A percentile compares a stretch with the other conserved stretches of the same genome.
Conservation (phyloP, 2,797 vertebrate species). For the Philypnodon macrostomus region DNA sequence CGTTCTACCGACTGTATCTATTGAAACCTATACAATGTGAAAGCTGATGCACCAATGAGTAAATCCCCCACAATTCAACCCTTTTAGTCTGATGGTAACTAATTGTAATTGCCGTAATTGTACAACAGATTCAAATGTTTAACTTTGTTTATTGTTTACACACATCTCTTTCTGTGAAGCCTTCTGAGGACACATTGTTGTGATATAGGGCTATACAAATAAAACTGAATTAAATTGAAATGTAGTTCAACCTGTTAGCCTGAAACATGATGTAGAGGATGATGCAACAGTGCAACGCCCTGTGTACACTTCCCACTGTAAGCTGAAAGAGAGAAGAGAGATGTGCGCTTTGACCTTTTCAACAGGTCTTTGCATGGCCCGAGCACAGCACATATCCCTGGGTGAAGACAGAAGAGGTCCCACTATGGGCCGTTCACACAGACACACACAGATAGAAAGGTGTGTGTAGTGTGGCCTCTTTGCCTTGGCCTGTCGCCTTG, state of each 20-base stretch:
- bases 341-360: constrained; percentile 59
- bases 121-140: no score
- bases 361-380: constrained; percentile 35
- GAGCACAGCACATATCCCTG: constrained; percentile 44
- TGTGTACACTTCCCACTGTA: constrained; percentile 29
- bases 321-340: constrained; percentile 18
- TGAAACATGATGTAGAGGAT: constrained; percentile 14
- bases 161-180: no score
- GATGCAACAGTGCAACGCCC: constrained; percentile 11
- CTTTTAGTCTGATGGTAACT: no score
- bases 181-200: no score
- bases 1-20: no score
- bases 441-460: constrained; percentile 30
- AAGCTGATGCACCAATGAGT: no score
- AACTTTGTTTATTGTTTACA: no score
- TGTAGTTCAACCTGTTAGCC: constrained; percentile 1
- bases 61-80: no score
- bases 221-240: neutral
- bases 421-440: constrained; percentile 37
- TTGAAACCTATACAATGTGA: no score
- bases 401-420: constrained; percentile 46
- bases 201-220: no score
- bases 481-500: constrained; percentile 59
- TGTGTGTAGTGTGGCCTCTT: constrained; percentile 48
- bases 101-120: no score